Evolutionary conservation across 2,888 invertebrate genomes (phyloP).

Genomic region (Lasioglossum malachurum): DNA sequence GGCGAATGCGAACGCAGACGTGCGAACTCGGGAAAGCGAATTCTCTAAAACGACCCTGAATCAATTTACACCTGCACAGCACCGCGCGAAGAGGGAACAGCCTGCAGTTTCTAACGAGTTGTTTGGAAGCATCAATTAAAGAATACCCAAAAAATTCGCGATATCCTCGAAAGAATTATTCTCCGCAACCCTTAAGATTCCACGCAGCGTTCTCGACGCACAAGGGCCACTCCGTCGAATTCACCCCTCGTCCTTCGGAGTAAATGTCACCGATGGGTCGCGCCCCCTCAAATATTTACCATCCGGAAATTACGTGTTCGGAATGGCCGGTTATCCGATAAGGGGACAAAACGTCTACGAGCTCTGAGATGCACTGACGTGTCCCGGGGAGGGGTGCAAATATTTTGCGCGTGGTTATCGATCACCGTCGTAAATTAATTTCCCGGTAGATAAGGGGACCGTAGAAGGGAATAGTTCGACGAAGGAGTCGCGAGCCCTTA

Average conservation of each 20-base stretch:
- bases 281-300: slow-evolving; percentile 56
- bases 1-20: not conserved
- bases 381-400: not conserved
- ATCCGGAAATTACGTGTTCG: slow-evolving; percentile 49
- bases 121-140: not conserved
- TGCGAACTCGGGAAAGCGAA: not conserved
- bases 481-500: not conserved
- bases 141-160: too few relatives aligned
- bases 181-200: not conserved
- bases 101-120: not conserved
- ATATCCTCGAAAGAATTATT: too few relatives aligned
- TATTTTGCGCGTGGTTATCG: slow-evolving; percentile 13
- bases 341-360: slow-evolving; percentile 19
- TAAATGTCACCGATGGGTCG: slow-evolving; percentile 14
- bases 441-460: not conserved
- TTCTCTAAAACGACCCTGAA: not conserved
- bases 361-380: slow-evolving; percentile 23
- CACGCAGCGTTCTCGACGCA: not conserved
- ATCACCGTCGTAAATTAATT: slow-evolving; percentile 25
- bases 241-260: slow-evolving; percentile 15
- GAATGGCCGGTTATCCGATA: slow-evolving; percentile 42
- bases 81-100: not conserved
- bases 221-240: slow-evolving; percentile 27
- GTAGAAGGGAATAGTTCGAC: not conserved
- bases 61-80: not conserved